Conservation (phyloP, 2,888 invertebrate genomes). For the Callyntrura sp. region DNA sequence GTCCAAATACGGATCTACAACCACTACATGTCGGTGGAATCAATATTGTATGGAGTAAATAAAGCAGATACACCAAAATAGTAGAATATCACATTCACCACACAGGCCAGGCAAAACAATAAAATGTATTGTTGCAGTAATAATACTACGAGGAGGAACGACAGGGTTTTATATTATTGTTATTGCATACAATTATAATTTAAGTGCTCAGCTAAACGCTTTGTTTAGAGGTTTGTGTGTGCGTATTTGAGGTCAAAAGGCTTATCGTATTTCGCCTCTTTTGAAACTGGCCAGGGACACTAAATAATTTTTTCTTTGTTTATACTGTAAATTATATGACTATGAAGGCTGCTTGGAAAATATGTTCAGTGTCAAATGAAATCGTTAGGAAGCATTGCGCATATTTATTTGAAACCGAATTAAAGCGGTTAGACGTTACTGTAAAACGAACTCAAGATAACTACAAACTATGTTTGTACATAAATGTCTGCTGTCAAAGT, state of each 20-base stretch:
- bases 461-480: neutral
- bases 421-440: too few species aligned
- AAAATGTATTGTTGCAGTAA: constrained; percentile 5
- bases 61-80: neutral
- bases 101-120: constrained; percentile 37
- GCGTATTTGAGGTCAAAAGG: neutral
- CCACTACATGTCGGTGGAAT: constrained; percentile 10
- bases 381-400: constrained; percentile 5
- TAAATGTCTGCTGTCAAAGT: constrained; percentile 43
- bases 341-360: constrained; percentile 53
- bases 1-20: constrained; percentile 61
- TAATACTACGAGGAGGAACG: too few species aligned
- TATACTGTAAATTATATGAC: constrained; percentile 49
- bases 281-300: constrained; percentile 7
- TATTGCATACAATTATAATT: constrained; percentile 36
- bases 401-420: constrained; percentile 4
- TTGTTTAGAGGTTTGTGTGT: constrained; percentile 16
- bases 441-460: too few species aligned
- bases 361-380: constrained; percentile 61
- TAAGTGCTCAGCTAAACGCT: constrained; percentile 28
- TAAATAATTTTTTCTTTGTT: constrained; percentile 35
- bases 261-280: neutral
- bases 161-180: neutral
- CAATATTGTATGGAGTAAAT: neutral
- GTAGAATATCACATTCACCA: too few species aligned